phyloP scores from a whole-genome alignment of 2,113 vertebrate species.

The Melanotaenia duboulayi region DNA sequence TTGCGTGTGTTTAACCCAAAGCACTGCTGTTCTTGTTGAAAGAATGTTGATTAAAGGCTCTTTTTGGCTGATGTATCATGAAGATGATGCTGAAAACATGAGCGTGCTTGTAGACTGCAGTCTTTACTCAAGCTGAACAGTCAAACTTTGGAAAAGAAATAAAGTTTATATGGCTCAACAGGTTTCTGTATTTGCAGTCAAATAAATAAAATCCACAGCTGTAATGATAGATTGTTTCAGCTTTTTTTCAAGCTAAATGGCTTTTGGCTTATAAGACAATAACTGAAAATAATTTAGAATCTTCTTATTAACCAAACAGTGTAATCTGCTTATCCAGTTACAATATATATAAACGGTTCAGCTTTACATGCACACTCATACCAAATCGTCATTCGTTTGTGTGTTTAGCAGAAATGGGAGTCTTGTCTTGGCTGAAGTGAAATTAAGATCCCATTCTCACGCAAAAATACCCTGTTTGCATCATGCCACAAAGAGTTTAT shows the following conservation, averaged over 20 bases:
- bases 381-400: background rate
- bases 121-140: background rate
- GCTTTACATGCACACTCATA: background rate
- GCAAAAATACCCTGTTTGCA: slow-evolving; percentile 18
- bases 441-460: slow-evolving; percentile 50
- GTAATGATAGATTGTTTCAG: background rate
- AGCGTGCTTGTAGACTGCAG: slow-evolving; percentile 22
- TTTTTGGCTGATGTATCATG: slow-evolving; percentile 44
- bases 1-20: slow-evolving; percentile 49
- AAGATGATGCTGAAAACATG: slow-evolving; percentile 26
- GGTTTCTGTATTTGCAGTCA: too few relatives aligned
- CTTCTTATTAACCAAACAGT: background rate
- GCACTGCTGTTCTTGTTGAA: slow-evolving; percentile 46
- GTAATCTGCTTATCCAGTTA: background rate
- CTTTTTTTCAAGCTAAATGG: background rate
- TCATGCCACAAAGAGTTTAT: slow-evolving; percentile 12
- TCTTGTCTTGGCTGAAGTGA: slow-evolving; percentile 59
- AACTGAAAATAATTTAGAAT: too few relatives aligned
- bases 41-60: slow-evolving; percentile 73
- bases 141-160: background rate
- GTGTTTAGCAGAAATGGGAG: slow-evolving; percentile 34
- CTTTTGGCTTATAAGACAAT: background rate
- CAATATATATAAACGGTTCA: background rate
- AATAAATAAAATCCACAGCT: background rate
- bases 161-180: slow-evolving; percentile 1